phyloP scores from a whole-genome alignment of 2,797 vertebrate genomes.

The Avahi laniger region DNA sequence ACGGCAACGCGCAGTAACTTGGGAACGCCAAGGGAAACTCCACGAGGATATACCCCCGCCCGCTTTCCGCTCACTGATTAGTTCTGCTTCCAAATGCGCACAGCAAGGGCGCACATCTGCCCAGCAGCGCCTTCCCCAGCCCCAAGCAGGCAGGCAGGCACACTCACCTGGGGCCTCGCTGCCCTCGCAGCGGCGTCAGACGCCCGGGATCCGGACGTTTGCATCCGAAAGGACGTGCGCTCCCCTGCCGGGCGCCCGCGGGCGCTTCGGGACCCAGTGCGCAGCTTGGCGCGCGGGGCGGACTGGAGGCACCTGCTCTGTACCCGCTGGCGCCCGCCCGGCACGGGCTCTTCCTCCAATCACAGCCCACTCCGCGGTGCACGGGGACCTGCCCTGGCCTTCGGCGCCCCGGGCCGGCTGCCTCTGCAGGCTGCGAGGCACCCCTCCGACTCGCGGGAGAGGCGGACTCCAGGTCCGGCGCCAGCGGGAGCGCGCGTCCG shows the following conservation, averaged over 20 bases:
- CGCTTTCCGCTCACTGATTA: background rate
- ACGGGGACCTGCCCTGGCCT: conserved; percentile 12
- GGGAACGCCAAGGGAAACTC: background rate
- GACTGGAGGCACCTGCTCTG: background rate
- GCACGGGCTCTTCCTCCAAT: conserved; percentile 50
- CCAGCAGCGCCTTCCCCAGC: background rate
- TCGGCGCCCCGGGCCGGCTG: conserved; percentile 33
- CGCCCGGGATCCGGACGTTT: conserved; percentile 48
- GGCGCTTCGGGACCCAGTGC: conserved; percentile 47
- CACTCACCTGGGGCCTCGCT: conserved; percentile 74
- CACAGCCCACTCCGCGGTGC: conserved; percentile 33
- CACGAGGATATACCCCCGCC: background rate
- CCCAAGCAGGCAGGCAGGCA: background rate
- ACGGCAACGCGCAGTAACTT: conserved; percentile 49
- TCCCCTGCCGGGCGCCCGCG: conserved; percentile 51
- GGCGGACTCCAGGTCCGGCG: background rate
- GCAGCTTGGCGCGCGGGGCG: background rate
- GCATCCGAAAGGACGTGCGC: conserved; percentile 75
- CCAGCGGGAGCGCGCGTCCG: conserved; percentile 51
- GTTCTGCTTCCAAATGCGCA: background rate
- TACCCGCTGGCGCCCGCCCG: background rate
- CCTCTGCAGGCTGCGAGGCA: background rate
- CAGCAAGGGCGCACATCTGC: background rate
- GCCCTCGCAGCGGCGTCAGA: conserved; percentile 54
- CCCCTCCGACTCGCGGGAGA: background rate